Evolutionary conservation across 2,888 invertebrate genomes (phyloP), one percentile per base, ranked within the genome.

Genomic region (Monoplex corrugatus): DNA sequence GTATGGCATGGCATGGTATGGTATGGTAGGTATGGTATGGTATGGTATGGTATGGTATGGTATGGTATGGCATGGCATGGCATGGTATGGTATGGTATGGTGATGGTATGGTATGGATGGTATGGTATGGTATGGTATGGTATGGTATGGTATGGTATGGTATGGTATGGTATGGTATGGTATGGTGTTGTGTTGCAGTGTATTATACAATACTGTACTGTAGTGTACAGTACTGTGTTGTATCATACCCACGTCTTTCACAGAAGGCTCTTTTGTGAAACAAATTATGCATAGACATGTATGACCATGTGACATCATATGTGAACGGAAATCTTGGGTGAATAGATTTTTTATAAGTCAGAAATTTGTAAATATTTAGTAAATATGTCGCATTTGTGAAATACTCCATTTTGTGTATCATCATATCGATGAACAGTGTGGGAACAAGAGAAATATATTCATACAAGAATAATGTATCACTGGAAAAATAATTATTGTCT

Each of bases 1-100:
- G 72, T 72, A 72, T 72, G 38, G 72, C 35, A 72, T 72, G 38
- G 72, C 35, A 72, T 72, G 72, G 72, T 72, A 72, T 72, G 5
- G 72, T 19, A 35, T 35, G 72, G 72, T 72, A 35, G 5, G 72
- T 19, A 35, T 35, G 72, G 72, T 72, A 35, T 72, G 72, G 35
- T 72, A 72, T 0, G 72, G 72, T 72, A 72, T 16, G 72, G 35
- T 72, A 72, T 72, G 72, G 35, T 38, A 40, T 78, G 40, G 40
- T 78, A 23, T 78, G 23, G 8, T 78, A 40, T 78, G 78, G 38
- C 40, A 78, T 78, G 78, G 78, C 23, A 40, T 40, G 40, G 40
- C 40, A 78, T 40, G 40, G 78, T 19, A 78, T 78, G 78, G 40
- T 32, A 43, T 40, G 43, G 28, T 43, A 80, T 80, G 43, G 78